phyloP scores from a whole-genome alignment of 2,888 invertebrate species.

The Serrognathus titanus region DNA sequence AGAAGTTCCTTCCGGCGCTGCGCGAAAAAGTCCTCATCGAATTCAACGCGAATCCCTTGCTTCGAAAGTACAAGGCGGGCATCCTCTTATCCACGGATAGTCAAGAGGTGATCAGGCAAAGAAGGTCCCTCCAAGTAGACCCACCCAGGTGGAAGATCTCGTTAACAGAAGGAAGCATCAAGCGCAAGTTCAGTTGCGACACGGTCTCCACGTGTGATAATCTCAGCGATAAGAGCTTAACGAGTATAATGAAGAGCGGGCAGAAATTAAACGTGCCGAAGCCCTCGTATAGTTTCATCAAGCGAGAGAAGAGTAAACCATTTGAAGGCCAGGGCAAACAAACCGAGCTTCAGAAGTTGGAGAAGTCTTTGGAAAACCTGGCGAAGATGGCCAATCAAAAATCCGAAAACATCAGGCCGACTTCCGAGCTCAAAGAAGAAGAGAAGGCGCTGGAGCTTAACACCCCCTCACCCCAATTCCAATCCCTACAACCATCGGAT shows the following conservation, averaged over 20 bases:
- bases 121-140: slow-evolving; percentile 29
- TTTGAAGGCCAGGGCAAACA: neutral
- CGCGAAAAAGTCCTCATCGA: slow-evolving; percentile 63
- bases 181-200: slow-evolving; percentile 41
- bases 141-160: slow-evolving; percentile 43
- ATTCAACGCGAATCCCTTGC: slow-evolving; percentile 54
- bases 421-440: slow-evolving; percentile 22
- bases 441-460: slow-evolving; percentile 18
- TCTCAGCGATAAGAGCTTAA: slow-evolving; percentile 9
- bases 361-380: slow-evolving; percentile 37
- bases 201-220: slow-evolving; percentile 21
- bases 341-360: slow-evolving; percentile 36
- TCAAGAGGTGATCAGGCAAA: slow-evolving; percentile 33
- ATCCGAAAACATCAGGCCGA: slow-evolving; percentile 18
- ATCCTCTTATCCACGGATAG: slow-evolving; percentile 44
- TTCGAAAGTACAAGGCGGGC: slow-evolving; percentile 45
- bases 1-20: slow-evolving; percentile 64
- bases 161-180: slow-evolving; percentile 38
- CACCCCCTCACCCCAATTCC: slow-evolving; percentile 34
- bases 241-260: slow-evolving; percentile 2
- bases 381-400: slow-evolving; percentile 27
- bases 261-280: slow-evolving; percentile 7
- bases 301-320: slow-evolving; percentile 4
- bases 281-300: slow-evolving; percentile 9
- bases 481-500: slow-evolving; percentile 40